These are phyloP conservation scores for Furcifer pardalis DNA, from an alignment of 2,797 vertebrate species.

Conservation along the genomic window DNA sequence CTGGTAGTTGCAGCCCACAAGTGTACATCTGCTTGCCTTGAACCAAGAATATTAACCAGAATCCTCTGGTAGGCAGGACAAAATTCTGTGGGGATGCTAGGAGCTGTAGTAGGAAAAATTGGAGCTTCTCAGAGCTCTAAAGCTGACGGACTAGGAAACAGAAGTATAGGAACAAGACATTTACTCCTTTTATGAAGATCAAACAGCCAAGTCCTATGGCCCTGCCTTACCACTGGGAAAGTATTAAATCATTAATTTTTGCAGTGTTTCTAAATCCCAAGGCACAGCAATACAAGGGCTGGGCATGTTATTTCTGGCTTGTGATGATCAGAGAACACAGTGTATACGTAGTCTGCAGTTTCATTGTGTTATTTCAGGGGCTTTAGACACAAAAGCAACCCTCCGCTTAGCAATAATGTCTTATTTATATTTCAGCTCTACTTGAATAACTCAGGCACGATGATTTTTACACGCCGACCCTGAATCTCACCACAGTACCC, in stretches of 20 bases:
- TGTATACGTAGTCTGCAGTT: conserved; percentile 14
- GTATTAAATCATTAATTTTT: conserved; percentile 17
- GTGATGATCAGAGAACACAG: not conserved
- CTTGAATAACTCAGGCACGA: conserved; percentile 58
- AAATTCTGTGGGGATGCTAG: no score
- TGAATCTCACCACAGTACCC: not conserved
- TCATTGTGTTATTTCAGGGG: conserved; percentile 33
- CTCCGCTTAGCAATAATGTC: conserved; percentile 46
- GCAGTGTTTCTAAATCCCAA: conserved; percentile 29
- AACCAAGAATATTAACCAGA: no score
- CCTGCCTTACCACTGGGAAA: not conserved
- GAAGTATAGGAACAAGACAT: not conserved
- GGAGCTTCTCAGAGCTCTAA: no score
- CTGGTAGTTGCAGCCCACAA: no score
- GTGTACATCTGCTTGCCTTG: no score
- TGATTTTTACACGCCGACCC: conserved; percentile 49
- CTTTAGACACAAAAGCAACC: conserved; percentile 40
- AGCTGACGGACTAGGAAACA: not conserved
- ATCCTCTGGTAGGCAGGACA: no score
- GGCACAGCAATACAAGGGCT: conserved; percentile 6
- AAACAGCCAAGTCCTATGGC: not conserved
- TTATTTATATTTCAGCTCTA: conserved; percentile 59
- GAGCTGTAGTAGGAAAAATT: no score
- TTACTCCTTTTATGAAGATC: not conserved
- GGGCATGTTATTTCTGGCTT: not conserved